A percentile compares a stretch with the other conserved stretches of the same genome.
These are phyloP conservation scores for Luscinia luscinia DNA, from an alignment of 2,797 vertebrate genomes.

Conservation along the genomic window DNA sequence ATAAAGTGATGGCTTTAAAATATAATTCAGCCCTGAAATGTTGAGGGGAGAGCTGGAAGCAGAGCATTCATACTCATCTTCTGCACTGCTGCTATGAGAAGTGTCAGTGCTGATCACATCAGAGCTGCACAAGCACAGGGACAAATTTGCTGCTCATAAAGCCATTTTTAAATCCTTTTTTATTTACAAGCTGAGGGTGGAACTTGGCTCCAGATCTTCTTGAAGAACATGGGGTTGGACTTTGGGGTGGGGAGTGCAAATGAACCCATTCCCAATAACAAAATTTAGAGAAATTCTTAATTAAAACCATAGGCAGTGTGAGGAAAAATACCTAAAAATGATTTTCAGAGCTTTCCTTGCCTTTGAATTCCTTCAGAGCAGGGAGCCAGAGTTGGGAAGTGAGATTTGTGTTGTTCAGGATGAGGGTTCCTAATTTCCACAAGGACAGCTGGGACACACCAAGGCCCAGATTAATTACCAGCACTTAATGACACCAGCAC, in stretches of 20 bases:
- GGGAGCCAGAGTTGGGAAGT: background rate
- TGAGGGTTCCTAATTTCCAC: constrained; percentile 8
- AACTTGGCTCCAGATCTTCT: background rate
- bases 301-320: background rate
- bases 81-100: background rate
- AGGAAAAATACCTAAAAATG: background rate
- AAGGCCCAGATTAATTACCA: constrained; percentile 67
- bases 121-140: background rate
- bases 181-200: background rate
- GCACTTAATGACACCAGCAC: constrained; percentile 24
- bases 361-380: background rate
- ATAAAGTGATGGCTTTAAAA: background rate
- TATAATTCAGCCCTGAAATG: background rate
- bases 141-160: background rate
- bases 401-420: background rate
- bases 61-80: background rate
- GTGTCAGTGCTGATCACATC: background rate
- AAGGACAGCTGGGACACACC: background rate
- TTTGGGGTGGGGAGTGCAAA: background rate
- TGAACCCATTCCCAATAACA: fast-evolving
- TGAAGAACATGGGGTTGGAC: fast-evolving
- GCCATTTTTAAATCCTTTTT: background rate
- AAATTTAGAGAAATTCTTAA: background rate
- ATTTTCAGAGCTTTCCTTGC: background rate
- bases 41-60: background rate